Evolutionary conservation across 2,888 invertebrate genomes (phyloP).

Genomic region (Mythimna impura): DNA sequence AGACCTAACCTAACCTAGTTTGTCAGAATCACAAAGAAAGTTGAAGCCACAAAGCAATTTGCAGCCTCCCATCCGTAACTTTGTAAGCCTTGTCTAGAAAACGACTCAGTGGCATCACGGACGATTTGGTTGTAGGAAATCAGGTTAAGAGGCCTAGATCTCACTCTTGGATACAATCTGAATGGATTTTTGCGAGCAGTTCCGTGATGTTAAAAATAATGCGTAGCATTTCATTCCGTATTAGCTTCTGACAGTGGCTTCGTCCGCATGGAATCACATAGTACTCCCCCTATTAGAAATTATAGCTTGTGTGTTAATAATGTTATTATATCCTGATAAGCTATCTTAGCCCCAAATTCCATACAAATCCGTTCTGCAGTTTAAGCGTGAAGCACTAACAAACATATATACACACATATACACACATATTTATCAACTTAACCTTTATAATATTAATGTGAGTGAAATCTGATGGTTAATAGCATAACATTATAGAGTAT

Average conservation of each 20-base stretch:
- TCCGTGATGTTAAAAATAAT: slow-evolving; percentile 26
- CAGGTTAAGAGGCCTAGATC: slow-evolving; percentile 70
- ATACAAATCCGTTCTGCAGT: no score
- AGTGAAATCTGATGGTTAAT: slow-evolving; percentile 20
- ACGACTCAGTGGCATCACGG: slow-evolving; percentile 69
- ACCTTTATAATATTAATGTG: no score
- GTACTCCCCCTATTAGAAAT: no score
- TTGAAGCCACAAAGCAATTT: slow-evolving; percentile 76
- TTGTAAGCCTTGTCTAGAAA: slow-evolving; percentile 68
- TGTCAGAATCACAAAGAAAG: slow-evolving; percentile 75
- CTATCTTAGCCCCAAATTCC: no score
- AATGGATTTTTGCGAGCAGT: slow-evolving; percentile 27
- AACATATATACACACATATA: no score
- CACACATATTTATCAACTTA: no score
- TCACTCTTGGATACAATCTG: slow-evolving; percentile 53
- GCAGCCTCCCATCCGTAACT: slow-evolving; percentile 76
- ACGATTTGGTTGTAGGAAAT: slow-evolving; percentile 75
- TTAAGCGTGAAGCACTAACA: no score
- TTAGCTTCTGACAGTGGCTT: neutral
- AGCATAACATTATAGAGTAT: slow-evolving; percentile 10
- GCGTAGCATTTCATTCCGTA: slow-evolving; percentile 31
- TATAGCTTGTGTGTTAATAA: no score
- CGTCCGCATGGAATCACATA: no score
- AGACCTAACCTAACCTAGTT: slow-evolving; percentile 70
- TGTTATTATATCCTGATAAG: no score